phyloP scores from a whole-genome alignment of 2,888 invertebrate genomes.

The Ferdinandea cuprea region DNA sequence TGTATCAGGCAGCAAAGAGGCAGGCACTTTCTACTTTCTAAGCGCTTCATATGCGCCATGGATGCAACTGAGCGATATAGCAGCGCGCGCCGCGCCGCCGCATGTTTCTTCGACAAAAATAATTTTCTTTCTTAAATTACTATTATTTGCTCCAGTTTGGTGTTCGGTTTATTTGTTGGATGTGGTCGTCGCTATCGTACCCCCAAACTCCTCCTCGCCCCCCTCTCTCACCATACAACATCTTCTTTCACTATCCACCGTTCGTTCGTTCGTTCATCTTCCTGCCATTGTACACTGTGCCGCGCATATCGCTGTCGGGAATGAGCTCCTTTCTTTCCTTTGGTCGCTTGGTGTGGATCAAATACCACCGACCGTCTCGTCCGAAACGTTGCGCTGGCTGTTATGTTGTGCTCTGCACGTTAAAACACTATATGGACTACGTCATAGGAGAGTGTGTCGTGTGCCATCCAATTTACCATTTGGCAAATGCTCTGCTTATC shows the following conservation, averaged over 20 bases:
- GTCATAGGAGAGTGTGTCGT: constrained; percentile 74
- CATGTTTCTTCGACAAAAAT: constrained; percentile 69
- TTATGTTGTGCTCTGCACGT: constrained; percentile 37
- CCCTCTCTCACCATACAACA: no score
- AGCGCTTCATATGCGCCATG: constrained; percentile 72
- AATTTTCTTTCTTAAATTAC: constrained; percentile 74
- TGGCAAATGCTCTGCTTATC: constrained; percentile 73
- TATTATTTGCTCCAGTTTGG: constrained; percentile 75
- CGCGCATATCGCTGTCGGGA: constrained; percentile 41
- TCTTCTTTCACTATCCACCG: constrained; percentile 6
- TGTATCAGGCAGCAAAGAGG: constrained; percentile 67
- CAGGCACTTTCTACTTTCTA: constrained; percentile 74
- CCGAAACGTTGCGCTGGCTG: constrained; percentile 9
- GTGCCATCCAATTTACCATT: constrained; percentile 75
- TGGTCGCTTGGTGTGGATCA: constrained; percentile 60
- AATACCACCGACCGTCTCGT: constrained; percentile 53
- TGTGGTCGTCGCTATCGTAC: constrained; percentile 43
- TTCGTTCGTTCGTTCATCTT: constrained; percentile 43
- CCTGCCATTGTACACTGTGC: constrained; percentile 27
- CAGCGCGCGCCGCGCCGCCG: constrained; percentile 46
- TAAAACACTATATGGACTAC: constrained; percentile 39
- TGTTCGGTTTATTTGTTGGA: constrained; percentile 72
- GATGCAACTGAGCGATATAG: constrained; percentile 64
- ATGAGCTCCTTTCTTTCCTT: constrained; percentile 70
- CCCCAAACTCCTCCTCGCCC: no score